These are phyloP conservation scores for Diploscapter pachys DNA, from an alignment of 1,140 invertebrate species.

Conservation along the genomic window DNA sequence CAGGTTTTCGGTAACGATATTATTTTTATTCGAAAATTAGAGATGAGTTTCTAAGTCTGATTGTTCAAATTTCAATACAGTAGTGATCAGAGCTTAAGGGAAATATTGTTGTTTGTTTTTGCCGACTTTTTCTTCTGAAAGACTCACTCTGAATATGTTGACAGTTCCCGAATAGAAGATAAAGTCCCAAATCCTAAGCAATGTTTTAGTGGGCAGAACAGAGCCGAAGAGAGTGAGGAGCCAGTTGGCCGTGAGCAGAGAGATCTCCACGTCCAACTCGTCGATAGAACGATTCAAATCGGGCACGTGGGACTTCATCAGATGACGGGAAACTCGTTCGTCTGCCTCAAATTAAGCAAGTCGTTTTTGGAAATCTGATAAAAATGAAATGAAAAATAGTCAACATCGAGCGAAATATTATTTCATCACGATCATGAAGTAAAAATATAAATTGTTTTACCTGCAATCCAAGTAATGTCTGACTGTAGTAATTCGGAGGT, in stretches of 20 bases:
- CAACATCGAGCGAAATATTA: too few relatives aligned
- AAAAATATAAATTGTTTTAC: neutral
- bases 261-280: conserved; percentile 64
- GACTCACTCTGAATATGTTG: conserved; percentile 82
- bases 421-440: neutral
- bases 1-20: too few relatives aligned
- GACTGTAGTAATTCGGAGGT: conserved; percentile 94
- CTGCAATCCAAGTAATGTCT: conserved; percentile 71
- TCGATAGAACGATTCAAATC: conserved; percentile 77
- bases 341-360: conserved; percentile 69
- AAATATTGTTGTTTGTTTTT: too few relatives aligned
- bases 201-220: conserved; percentile 92
- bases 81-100: too few relatives aligned
- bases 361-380: too few relatives aligned
- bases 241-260: conserved; percentile 93
- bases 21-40: too few relatives aligned
- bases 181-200: conserved; percentile 92
- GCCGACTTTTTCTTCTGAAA: too few relatives aligned
- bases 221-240: conserved; percentile 95
- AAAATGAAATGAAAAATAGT: too few relatives aligned
- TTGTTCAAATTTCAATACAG: too few relatives aligned
- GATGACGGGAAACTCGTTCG: conserved; percentile 82
- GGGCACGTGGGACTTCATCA: conserved; percentile 80
- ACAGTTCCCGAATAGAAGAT: conserved; percentile 89
- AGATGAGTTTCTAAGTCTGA: too few relatives aligned